phyloP scores from a whole-genome alignment of 2,113 vertebrate species.

The Egretta garzetta region DNA sequence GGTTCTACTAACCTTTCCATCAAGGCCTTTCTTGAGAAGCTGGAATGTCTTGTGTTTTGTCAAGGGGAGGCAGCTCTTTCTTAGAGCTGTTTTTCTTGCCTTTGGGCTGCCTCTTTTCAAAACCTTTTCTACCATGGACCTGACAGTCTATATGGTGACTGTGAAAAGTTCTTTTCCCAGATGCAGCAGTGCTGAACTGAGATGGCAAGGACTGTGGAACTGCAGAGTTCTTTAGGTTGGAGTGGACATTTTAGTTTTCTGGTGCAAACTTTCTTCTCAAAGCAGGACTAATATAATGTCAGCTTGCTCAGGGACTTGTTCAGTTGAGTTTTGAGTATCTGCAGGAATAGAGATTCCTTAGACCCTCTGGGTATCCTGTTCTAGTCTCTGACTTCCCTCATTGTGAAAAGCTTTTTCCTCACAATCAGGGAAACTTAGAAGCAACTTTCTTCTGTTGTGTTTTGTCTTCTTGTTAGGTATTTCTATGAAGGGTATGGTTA shows the following conservation, averaged over 20 bases:
- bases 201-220: rapidly evolving
- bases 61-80: not conserved
- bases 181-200: not conserved
- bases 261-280: not conserved
- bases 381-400: not conserved
- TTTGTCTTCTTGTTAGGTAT: not conserved
- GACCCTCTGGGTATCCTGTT: not conserved
- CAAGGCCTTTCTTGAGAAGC: not conserved
- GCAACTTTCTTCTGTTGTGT: not conserved
- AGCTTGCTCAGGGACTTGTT: not conserved
- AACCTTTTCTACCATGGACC: not conserved
- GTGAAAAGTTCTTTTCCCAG: not conserved
- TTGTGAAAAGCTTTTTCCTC: not conserved
- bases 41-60: not conserved
- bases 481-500: not conserved
- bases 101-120: not conserved
- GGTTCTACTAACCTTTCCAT: not conserved
- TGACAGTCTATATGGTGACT: not conserved
- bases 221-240: not conserved
- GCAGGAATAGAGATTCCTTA: not conserved
- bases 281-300: not conserved
- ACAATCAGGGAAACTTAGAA: not conserved
- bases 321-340: not conserved
- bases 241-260: not conserved
- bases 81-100: not conserved